Evolutionary conservation across 2,797 vertebrate species (phyloP), one percentile per base, ranked within the genome.

Genomic region (Mormyrops attenuatus): DNA sequence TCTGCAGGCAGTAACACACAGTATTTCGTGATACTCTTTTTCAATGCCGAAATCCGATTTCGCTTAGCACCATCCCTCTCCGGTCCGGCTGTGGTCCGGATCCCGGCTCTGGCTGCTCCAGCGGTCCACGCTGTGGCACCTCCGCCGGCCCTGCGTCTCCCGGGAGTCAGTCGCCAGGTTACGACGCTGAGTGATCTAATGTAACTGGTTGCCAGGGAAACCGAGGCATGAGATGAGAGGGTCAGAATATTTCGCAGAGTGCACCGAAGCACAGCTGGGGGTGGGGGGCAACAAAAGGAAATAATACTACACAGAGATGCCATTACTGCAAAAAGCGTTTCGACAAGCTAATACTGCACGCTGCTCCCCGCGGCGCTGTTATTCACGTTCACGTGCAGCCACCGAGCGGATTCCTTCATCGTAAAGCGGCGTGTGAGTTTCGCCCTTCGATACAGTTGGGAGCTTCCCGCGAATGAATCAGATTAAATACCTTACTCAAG

Each of bases 161-260:
- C 1, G 5, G 52, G 52, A 55, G 50, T 8, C 52, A 22, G 53
- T 20, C 22, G 17, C 85, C 13, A n/a, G 88, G 53, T 13, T 60
- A 47, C 41, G 13, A 26, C 41, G 20, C 60, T 6, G 34, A 63
- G 41, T 60, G 53, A 85, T 47, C 60, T 57, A 52, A 90, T 80
- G 47, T 77, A 50, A 44, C 15, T n/a, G 26, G 86, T 90, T 90
- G 87, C 87, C 89, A 84, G 73, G 89, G 89, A 63, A 88, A 90
- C 86, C 87, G 44, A 77, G 69, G 66, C 73, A 49, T 50, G 66
- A 84, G 80, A 90, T 30, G 3, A 9, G 73, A 85, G 52, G 34
- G 20, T 44, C n/a, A 17, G 34, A 69, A 89, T 60, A 41, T 89
- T 49, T 89, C 13, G 52, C 52, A 20, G 80, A 84, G 57, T n/a